Evolutionary conservation across 2,797 vertebrate genomes (phyloP).

Genomic region (Cichlasoma orientale): DNA sequence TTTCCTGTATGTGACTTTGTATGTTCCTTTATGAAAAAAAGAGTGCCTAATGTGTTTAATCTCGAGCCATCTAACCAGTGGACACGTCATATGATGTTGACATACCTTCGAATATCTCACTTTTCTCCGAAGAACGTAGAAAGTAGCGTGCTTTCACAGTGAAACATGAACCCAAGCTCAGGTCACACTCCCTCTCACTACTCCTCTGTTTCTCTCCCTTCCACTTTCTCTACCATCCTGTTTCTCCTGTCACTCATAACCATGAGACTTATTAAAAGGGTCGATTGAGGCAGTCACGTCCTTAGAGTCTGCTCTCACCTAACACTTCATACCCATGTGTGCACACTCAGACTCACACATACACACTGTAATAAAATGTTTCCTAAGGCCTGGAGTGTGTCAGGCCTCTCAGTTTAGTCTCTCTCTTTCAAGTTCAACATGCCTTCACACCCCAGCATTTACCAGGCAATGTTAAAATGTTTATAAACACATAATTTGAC

Average conservation of each 20-base stretch:
- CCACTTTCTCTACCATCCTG: conserved; percentile 13
- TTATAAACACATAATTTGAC: conserved; percentile 33
- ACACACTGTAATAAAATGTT: conserved; percentile 52
- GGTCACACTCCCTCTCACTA: conserved; percentile 60
- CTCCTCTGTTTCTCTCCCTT: conserved; percentile 48
- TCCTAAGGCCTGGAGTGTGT: conserved; percentile 64
- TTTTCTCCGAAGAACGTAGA: conserved; percentile 52
- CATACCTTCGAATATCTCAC: conserved; percentile 68
- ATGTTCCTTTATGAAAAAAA: conserved; percentile 20
- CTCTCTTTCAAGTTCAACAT: conserved; percentile 50
- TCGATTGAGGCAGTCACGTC: conserved; percentile 62
- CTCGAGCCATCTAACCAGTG: conserved; percentile 29
- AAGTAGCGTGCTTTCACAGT: conserved; percentile 58
- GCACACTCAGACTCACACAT: conserved; percentile 4
- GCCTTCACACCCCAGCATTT: conserved; percentile 68
- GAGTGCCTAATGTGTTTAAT: conserved; percentile 41
- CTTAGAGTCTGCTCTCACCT: conserved; percentile 27
- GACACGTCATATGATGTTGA: conserved; percentile 61
- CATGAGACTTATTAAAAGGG: conserved; percentile 56
- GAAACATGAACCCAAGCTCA: conserved; percentile 61
- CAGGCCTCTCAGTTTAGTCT: conserved; percentile 46
- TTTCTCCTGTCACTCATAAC: conserved; percentile 61
- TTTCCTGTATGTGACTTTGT: conserved; percentile 40
- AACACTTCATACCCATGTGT: conserved; percentile 32
- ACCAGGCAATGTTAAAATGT: conserved; percentile 48